Evolutionary conservation across 2,888 invertebrate genomes (phyloP).

Genomic region (Tetrapedia diversipes): DNA sequence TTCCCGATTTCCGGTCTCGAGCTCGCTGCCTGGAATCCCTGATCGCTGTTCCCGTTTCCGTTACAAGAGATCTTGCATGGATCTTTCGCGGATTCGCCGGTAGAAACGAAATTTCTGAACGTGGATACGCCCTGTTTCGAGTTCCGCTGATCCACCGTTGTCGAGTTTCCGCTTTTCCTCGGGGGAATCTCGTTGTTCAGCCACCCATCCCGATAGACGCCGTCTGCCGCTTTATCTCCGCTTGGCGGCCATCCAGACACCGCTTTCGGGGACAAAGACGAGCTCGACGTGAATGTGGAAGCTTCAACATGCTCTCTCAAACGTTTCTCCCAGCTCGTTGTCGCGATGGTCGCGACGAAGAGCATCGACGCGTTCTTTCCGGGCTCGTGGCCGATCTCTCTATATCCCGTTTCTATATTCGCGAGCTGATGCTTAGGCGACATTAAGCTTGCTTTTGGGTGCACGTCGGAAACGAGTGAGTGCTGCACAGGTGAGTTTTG

Average conservation of each 20-base stretch:
- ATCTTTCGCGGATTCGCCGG: background rate
- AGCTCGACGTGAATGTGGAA: slow-evolving; percentile 8
- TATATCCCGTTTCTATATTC: background rate
- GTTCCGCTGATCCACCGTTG: background rate
- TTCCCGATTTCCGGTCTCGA: background rate
- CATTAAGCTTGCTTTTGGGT: too few species aligned
- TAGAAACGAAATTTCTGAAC: background rate
- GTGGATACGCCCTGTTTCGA: background rate
- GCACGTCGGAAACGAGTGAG: background rate
- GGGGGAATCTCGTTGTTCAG: background rate
- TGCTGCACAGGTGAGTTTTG: too few species aligned
- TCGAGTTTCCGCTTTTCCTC: background rate
- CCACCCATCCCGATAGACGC: background rate
- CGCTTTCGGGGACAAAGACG: background rate
- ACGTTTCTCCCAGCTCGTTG: background rate
- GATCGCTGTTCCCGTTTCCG: background rate
- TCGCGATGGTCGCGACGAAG: background rate
- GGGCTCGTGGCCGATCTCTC: background rate
- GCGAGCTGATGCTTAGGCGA: background rate
- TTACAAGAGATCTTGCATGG: background rate
- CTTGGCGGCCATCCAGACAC: slow-evolving; percentile 10
- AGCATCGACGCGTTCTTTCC: background rate
- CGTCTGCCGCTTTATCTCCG: slow-evolving; percentile 4
- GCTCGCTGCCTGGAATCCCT: slow-evolving; percentile 2
- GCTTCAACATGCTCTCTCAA: background rate